Evolutionary conservation across 2,113 vertebrate species (phyloP), one percentile per base, ranked within the genome.

Genomic region (Noctilio leporinus): DNA sequence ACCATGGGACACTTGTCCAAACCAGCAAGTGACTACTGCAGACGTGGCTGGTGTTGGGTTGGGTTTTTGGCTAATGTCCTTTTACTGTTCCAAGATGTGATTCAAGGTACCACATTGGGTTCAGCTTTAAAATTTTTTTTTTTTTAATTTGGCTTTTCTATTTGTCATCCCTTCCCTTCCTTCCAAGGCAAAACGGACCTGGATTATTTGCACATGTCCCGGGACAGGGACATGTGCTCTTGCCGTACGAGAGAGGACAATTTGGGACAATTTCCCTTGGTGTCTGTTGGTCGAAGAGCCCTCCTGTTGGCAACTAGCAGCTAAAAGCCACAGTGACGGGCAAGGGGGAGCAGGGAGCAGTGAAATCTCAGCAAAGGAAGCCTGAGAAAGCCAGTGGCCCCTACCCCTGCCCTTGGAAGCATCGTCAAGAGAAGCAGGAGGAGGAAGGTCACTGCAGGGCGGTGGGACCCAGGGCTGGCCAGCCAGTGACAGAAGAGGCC

Each of bases 111-210:
- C 51, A 10, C 7, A 11, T 3, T 35, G 57, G 26, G 57, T 38
- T 64, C 10, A 33, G 49, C 19, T 8, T 26, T n/a, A n/a, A n/a
- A n/a, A n/a, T n/a, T 33, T 64, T 26, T 62, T 7, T 69, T 53
- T 17, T 5, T 57, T 38, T 10, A 16, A 17, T 22, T 62, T 62
- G 14, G 17, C 33, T 53, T 86, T 24, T 57, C 75, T 69, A 77
- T 67, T 69, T 91, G 76, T 45, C 80, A 57, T 35, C 22, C 55
- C 15, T 2, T 89, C 86, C 51, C 72, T 78, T 76, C 38, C 4
- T 59, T 93, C 83, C 94, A 59, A 91, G 70, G 77, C 59, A 64
- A 59, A 91, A 28, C n/a, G 10, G 67, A 47, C 62, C 53, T 93
- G 59, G 49, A 83, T 95, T 49, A 83, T 62, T 91, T 83, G 80